Conservation (phyloP, 2,797 vertebrate species). For the Lepus townsendii region DNA sequence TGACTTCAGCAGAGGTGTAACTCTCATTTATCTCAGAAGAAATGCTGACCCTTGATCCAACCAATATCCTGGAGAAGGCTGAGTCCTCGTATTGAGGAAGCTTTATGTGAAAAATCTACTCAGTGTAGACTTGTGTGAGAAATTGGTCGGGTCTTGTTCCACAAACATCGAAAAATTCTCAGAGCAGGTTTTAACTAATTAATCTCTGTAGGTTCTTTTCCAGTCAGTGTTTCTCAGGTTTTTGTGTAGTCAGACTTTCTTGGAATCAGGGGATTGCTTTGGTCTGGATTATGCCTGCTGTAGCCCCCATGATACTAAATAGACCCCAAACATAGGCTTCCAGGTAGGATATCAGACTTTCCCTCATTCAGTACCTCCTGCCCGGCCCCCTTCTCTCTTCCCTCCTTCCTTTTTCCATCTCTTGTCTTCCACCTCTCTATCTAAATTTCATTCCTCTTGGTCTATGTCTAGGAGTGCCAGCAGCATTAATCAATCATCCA, state of each 20-base stretch:
- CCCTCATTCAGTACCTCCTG: neutral
- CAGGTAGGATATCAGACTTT: neutral
- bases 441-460: neutral
- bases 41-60: neutral
- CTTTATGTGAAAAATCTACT: neutral
- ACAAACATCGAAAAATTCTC: neutral
- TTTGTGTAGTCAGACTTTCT: neutral
- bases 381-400: neutral
- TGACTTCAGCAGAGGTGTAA: neutral
- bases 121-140: neutral
- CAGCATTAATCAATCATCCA: neutral
- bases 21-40: neutral
- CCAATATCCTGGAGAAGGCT: neutral
- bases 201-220: neutral
- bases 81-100: neutral
- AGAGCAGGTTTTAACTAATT: neutral
- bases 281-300: neutral
- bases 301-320: neutral
- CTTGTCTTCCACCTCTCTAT: neutral
- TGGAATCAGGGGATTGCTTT: neutral
- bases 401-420: neutral
- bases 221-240: neutral
- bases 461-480: neutral
- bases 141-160: neutral
- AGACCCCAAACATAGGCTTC: neutral